Evolutionary conservation across 2,888 invertebrate species (phyloP).

Genomic region (Leptinotarsa tumamoca): DNA sequence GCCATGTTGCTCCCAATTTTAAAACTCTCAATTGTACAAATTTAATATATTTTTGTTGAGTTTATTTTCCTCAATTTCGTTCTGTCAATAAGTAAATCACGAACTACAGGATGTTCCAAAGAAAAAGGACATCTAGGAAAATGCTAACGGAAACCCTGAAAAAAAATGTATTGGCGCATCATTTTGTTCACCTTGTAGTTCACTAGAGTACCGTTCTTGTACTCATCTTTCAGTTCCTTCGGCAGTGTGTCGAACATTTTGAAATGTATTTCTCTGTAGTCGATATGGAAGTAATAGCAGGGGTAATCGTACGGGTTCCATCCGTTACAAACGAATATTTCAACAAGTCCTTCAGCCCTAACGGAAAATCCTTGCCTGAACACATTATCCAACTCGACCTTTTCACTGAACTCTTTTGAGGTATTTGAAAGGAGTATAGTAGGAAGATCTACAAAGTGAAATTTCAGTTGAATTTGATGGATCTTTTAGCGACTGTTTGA

Average conservation of each 20-base stretch:
- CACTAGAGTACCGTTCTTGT: conserved; percentile 32
- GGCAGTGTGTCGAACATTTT: conserved; percentile 51
- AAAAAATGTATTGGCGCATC: not conserved
- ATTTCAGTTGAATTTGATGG: not conserved
- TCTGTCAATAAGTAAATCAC: no score
- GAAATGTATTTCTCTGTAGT: conserved; percentile 52
- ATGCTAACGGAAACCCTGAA: not conserved
- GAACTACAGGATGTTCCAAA: no score
- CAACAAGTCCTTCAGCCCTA: conserved; percentile 54
- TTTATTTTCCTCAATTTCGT: no score
- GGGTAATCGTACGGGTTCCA: conserved; percentile 59
- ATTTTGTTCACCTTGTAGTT: conserved; percentile 39
- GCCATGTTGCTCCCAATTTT: no score
- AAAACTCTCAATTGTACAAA: not conserved
- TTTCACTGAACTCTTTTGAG: conserved; percentile 54
- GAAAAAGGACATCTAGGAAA: not conserved
- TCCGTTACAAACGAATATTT: conserved; percentile 59
- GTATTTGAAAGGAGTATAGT: conserved; percentile 54
- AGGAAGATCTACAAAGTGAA: conserved; percentile 56
- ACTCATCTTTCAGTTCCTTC: conserved; percentile 43
- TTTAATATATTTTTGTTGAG: not conserved
- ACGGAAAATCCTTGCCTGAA: conserved; percentile 59
- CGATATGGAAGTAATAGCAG: conserved; percentile 59
- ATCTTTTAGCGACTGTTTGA: not conserved
- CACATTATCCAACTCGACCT: conserved; percentile 53